Base-by-base conservation (phyloP, 2,888 invertebrate genomes). In the Drosophila recens region DNA sequence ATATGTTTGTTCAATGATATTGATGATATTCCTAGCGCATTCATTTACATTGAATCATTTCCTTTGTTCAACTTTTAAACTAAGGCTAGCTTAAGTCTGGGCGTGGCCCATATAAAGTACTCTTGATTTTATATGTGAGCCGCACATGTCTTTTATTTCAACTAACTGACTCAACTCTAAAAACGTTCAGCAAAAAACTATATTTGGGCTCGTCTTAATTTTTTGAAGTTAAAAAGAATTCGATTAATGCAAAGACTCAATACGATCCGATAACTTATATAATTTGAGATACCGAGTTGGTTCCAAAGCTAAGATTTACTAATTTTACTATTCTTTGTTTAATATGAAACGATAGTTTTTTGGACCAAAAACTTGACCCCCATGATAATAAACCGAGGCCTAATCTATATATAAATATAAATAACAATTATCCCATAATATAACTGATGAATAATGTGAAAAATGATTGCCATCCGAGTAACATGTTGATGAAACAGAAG, bases 91-190 rank as follows among this genome's bases (percentile, higher is more conserved):
- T 48, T 48, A 48, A 48, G 48, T 30, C 30, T 48, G 48, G 15
- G 48, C 15, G 6, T 15, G 30, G 10, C 15, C 27, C 15, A 4
- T 30, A 48, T 48, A 51, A 51, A 51, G 20, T 51, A 51, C 20
- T 20, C 4, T 51, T 51, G n/a, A 51, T 51, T 51, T 49, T 51
- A 20, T 36, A 51, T 36, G 34, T 51, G 20, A 48, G 15, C 15
- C 10, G n/a, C 15, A 45, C 23, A 45, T 42, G 10, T 4, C 4
- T 13, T 13, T 36, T 36, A 4, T 13, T 36, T 36, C 10, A 36
- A 3, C 11, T 13, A 36, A 36, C 36, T 36, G 13, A 4, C 13
- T 36, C 4, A 4, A 36, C 13, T 11, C 11, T 33, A 33, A 1
- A 33, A 33, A 27, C 6, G 1, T 6, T 6, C 27, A 6, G 27